Evolutionary conservation across 2,113 vertebrate genomes (phyloP).

Genomic region (Vimba vimba): DNA sequence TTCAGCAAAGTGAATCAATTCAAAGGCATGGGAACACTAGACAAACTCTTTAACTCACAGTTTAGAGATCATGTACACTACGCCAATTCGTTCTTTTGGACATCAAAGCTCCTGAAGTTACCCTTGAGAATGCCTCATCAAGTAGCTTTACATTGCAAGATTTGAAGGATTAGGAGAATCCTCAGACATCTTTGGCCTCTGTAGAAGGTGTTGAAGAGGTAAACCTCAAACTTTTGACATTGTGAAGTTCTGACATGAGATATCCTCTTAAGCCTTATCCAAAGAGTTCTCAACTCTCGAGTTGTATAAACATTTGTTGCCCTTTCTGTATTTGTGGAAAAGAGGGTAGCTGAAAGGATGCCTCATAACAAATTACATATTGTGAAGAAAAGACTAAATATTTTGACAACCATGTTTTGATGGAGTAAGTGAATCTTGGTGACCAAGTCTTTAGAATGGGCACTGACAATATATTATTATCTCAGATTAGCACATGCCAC

Average conservation of each 20-base stretch:
- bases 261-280: not conserved
- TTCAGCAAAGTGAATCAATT: not conserved
- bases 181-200: not conserved
- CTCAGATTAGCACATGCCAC: not conserved
- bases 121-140: not conserved
- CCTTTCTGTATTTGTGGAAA: constrained; percentile 25
- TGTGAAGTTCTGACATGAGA: not conserved
- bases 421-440: not conserved
- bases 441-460: constrained; percentile 1
- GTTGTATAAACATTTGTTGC: not conserved
- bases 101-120: not conserved
- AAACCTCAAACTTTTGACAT: constrained; percentile 7
- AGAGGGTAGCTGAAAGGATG: not conserved
- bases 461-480: not conserved
- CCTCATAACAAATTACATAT: not conserved
- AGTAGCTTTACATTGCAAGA: not conserved
- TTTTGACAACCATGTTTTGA: not conserved
- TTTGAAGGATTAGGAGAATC: constrained; percentile 9
- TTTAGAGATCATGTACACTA: constrained; percentile 2
- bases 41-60: not conserved
- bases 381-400: not conserved
- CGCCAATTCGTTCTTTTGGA: not conserved
- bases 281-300: constrained; percentile 11
- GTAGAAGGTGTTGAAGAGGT: not conserved
- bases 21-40: constrained; percentile 6